Conservation (phyloP, 2,888 invertebrate species). For the Callyntrura guangdongensis region DNA sequence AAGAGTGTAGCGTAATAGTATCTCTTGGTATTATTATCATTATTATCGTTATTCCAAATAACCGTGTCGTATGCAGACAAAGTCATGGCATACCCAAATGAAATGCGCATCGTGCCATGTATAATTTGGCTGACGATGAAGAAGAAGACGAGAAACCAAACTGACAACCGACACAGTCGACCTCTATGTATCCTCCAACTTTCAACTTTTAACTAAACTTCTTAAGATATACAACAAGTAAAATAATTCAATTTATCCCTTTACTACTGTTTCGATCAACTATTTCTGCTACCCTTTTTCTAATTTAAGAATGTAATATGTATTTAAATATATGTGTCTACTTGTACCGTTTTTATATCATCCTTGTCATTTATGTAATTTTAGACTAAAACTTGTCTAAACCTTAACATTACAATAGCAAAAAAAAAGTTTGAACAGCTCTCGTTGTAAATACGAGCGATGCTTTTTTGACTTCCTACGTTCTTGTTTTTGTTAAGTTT, state of each 20-base stretch:
- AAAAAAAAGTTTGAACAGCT: not conserved
- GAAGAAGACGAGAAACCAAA: constrained; percentile 2
- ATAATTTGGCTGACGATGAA: constrained; percentile 19
- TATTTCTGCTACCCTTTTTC: constrained; percentile 19
- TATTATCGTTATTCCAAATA: constrained; percentile 21
- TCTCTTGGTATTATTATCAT: not conserved
- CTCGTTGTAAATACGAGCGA: not conserved
- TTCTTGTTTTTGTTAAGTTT: not conserved
- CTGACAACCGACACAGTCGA: constrained; percentile 30
- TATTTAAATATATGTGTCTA: constrained; percentile 9
- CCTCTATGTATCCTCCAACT: constrained; percentile 40
- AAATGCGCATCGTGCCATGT: constrained; percentile 23
- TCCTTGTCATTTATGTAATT: constrained; percentile 25
- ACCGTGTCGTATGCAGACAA: constrained; percentile 1
- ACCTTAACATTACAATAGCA: not conserved
- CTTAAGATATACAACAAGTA: no score
- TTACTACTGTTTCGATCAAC: not conserved
- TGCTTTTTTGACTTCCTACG: not conserved
- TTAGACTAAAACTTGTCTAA: constrained; percentile 21
- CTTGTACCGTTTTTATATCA: constrained; percentile 42
- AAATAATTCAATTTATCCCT: not conserved
- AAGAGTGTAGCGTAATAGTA: no score
- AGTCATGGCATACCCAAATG: not conserved
- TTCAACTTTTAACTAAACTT: no score
- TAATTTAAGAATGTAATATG: constrained; percentile 6